Evolutionary conservation across 2,888 invertebrate species (phyloP).

Genomic region (Apodemia duryi): DNA sequence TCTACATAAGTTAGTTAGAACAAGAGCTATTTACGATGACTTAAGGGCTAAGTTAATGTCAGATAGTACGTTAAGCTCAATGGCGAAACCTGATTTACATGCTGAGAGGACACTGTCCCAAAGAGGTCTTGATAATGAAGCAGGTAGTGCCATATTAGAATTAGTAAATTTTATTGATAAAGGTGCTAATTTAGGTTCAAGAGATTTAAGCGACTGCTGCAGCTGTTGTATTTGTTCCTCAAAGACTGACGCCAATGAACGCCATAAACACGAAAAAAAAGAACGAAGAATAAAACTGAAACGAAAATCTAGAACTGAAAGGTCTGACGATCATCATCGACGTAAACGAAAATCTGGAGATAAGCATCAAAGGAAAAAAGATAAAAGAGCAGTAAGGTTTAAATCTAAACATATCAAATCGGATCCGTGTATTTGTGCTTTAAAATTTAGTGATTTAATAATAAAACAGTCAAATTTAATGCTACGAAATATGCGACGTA

Average conservation of each 20-base stretch:
- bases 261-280: slow-evolving; percentile 29
- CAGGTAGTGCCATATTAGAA: slow-evolving; percentile 38
- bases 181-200: slow-evolving; percentile 37
- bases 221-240: slow-evolving; percentile 50
- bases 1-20: not conserved
- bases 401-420: slow-evolving; percentile 47
- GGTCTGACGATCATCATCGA: slow-evolving; percentile 16
- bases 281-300: slow-evolving; percentile 25
- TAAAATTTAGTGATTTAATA: slow-evolving; percentile 35
- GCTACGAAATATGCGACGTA: slow-evolving; percentile 29
- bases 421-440: slow-evolving; percentile 50
- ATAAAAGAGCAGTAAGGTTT: slow-evolving; percentile 32
- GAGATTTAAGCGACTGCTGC: slow-evolving; percentile 42
- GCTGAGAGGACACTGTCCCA: slow-evolving; percentile 25
- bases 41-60: not conserved
- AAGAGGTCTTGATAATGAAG: slow-evolving; percentile 32
- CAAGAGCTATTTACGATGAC: not conserved
- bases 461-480: slow-evolving; percentile 34
- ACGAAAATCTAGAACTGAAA: not conserved
- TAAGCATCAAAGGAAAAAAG: slow-evolving; percentile 26
- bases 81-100: slow-evolving; percentile 36
- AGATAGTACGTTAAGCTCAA: slow-evolving; percentile 34
- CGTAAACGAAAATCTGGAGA: slow-evolving; percentile 32
- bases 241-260: slow-evolving; percentile 29
- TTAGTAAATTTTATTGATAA: slow-evolving; percentile 48